Conservation (phyloP, 2,797 vertebrate genomes). For the Gymnocypris eckloni region DNA sequence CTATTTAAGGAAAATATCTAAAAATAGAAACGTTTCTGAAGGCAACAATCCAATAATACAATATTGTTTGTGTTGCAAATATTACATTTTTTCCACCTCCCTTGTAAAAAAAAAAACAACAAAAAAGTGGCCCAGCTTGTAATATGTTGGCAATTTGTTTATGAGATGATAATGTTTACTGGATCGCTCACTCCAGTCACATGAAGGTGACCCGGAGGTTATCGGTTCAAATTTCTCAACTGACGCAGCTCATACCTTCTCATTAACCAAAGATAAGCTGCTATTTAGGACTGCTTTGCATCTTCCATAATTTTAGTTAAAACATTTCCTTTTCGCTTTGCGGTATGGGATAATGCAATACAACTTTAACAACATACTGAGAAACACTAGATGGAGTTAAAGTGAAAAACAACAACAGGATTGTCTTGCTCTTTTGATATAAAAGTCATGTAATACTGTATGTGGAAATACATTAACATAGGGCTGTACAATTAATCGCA, state of each 20-base stretch:
- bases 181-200: slow-evolving; percentile 39
- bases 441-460: background rate
- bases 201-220: slow-evolving; percentile 42
- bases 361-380: background rate
- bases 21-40: background rate
- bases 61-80: slow-evolving; percentile 2
- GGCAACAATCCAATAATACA: background rate
- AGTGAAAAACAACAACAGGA: background rate
- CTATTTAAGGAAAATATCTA: slow-evolving; percentile 44
- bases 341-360: background rate
- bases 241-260: slow-evolving; percentile 33
- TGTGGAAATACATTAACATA: background rate
- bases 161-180: slow-evolving; percentile 45
- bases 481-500: no score
- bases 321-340: background rate
- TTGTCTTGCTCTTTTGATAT: background rate
- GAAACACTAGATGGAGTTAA: background rate
- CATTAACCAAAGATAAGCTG: slow-evolving; percentile 23
- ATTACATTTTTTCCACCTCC: background rate
- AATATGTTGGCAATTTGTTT: slow-evolving; percentile 42
- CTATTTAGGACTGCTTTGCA: slow-evolving; percentile 7
- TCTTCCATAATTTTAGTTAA: background rate
- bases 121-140: background rate
- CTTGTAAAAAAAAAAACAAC: background rate
- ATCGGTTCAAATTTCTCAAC: slow-evolving; percentile 51